Conservation (phyloP, 1,140 invertebrate genomes). For the Heliothis virescens region DNA sequence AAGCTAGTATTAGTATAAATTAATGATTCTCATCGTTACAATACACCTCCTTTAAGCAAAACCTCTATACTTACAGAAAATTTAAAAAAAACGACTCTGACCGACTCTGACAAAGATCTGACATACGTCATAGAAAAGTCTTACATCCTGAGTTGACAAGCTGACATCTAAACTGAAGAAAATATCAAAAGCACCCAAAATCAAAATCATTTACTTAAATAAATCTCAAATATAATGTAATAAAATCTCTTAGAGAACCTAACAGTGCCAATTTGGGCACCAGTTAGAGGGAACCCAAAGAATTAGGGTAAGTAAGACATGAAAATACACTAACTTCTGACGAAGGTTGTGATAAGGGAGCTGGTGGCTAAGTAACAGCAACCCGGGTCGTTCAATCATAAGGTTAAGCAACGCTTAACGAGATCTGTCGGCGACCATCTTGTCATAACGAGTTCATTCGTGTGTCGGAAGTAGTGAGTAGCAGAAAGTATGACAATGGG, state of each 20-base stretch:
- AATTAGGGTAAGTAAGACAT: neutral
- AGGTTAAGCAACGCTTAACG: too few relatives aligned
- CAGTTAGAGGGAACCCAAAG: neutral
- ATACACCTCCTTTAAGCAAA: neutral
- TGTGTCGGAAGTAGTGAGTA: too few relatives aligned
- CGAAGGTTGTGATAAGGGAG: too few relatives aligned
- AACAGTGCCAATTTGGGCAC: neutral
- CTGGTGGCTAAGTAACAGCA: too few relatives aligned
- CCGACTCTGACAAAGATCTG: too few relatives aligned
- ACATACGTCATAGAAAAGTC: neutral
- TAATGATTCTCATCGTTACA: too few relatives aligned
- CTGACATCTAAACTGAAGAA: neutral
- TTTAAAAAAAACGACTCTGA: neutral
- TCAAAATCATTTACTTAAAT: neutral
- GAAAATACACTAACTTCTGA: neutral
- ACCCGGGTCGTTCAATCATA: too few relatives aligned
- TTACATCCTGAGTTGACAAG: too few relatives aligned
- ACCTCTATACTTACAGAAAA: neutral
- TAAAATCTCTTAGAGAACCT: neutral
- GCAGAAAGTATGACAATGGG: too few relatives aligned
- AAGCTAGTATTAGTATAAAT: too few relatives aligned
- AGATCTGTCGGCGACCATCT: too few relatives aligned
- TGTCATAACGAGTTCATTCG: too few relatives aligned
- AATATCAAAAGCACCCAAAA: conserved; percentile 1
- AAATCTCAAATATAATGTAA: neutral